phyloP scores from a whole-genome alignment of 1,140 invertebrate species.

The Drosophila ficusphila region DNA sequence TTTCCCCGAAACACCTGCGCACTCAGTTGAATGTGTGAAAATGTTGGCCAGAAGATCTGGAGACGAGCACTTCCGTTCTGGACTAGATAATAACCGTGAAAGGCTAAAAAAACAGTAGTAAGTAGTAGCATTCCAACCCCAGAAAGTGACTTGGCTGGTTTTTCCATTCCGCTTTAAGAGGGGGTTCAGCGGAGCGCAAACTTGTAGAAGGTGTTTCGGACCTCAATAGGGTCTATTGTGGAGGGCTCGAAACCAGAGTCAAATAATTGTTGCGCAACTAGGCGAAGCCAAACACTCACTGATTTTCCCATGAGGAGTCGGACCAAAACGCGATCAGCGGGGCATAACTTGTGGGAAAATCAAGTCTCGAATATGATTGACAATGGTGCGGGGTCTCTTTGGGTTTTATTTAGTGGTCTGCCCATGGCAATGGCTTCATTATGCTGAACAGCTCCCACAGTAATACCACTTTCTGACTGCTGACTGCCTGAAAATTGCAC shows the following conservation, averaged over 20 bases:
- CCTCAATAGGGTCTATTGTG: not conserved
- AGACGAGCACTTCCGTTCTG: conserved; percentile 72
- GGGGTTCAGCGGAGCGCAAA: conserved; percentile 50
- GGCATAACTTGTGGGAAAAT: conserved; percentile 75
- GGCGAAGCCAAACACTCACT: conserved; percentile 61
- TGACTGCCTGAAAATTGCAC: conserved; percentile 61
- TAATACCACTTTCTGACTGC: conserved; percentile 37
- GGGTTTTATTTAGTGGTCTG: conserved; percentile 7
- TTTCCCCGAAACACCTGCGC: conserved; percentile 52
- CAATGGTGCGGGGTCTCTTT: conserved; percentile 19
- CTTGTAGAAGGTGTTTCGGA: conserved; percentile 38
- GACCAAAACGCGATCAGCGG: conserved; percentile 37
- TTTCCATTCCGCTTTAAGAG: not conserved
- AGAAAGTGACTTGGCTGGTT: conserved; percentile 8
- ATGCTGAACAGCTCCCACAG: conserved; percentile 68
- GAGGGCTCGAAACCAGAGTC: conserved; percentile 39
- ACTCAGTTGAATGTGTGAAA: conserved; percentile 60
- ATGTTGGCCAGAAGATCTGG: conserved; percentile 51
- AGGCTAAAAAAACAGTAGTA: conserved; percentile 11
- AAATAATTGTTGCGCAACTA: conserved; percentile 74
- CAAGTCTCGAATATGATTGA: conserved; percentile 44
- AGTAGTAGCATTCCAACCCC: conserved; percentile 26
- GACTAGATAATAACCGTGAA: conserved; percentile 65
- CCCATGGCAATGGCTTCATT: conserved; percentile 73
- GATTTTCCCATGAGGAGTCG: conserved; percentile 69